phyloP scores from a whole-genome alignment of 1,140 invertebrate genomes.

The Neomicropteryx cornuta region DNA sequence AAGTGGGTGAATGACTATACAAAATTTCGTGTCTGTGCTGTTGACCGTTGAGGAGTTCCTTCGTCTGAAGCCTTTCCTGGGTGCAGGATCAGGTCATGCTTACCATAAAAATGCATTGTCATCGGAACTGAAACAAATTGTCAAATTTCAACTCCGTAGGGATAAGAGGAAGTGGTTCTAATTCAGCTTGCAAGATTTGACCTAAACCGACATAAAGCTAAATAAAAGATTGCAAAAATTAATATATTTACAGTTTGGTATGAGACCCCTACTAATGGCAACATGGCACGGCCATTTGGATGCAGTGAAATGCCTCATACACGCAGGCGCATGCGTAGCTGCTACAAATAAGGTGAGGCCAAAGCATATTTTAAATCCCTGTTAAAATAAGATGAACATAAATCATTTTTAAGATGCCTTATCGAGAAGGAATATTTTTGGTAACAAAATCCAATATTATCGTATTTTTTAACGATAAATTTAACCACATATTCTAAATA shows the following conservation, averaged over 20 bases:
- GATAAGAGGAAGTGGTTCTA: no score
- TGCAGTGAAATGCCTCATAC: constrained; percentile 60
- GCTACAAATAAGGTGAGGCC: constrained; percentile 64
- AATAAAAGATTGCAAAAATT: no score
- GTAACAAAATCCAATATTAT: not conserved
- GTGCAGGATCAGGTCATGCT: no score
- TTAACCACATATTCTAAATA: not conserved
- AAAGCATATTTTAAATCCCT: not conserved
- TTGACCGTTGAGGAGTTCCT: no score
- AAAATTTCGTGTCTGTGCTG: no score
- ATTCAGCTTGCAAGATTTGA: no score
- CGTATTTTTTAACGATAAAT: not conserved
- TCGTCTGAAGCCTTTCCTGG: no score
- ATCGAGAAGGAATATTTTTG: not conserved
- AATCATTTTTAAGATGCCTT: not conserved
- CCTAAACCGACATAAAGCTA: no score
- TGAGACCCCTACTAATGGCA: constrained; percentile 70
- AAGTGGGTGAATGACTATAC: no score
- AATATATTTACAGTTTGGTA: constrained; percentile 56
- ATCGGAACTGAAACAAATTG: no score
- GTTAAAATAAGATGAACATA: not conserved
- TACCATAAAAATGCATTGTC: no score
- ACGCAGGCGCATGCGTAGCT: constrained; percentile 59
- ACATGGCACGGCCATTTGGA: constrained; percentile 70
- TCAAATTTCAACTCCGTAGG: no score